phyloP scores from a whole-genome alignment of 1,140 invertebrate genomes.

The Scylla paramamosain region DNA sequence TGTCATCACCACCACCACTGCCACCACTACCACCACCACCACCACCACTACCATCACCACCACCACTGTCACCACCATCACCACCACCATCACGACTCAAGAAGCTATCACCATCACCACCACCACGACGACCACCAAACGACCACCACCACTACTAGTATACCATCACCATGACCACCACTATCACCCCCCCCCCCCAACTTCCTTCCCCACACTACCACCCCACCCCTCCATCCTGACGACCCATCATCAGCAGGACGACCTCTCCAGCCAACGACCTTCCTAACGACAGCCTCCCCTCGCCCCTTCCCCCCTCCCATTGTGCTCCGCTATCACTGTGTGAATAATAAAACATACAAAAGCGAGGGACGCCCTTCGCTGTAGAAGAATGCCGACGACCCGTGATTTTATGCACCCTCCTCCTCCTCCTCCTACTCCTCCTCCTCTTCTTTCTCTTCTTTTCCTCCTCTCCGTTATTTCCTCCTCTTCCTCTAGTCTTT shows the following conservation, averaged over 20 bases:
- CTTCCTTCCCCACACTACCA: not conserved
- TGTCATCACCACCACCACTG: no score
- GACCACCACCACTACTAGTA: not conserved
- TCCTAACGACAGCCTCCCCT: constrained; percentile 34
- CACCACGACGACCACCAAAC: no score
- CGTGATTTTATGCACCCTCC: constrained; percentile 61
- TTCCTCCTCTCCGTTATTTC: not conserved
- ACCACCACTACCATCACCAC: not conserved
- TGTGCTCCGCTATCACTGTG: constrained; percentile 66
- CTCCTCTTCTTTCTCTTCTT: not conserved
- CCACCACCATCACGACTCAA: not conserved
- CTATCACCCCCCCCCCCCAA: not conserved
- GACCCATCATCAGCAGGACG: constrained; percentile 51
- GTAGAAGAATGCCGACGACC: constrained; percentile 61
- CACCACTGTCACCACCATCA: not conserved
- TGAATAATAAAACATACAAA: constrained; percentile 71
- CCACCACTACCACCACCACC: no score
- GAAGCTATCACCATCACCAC: no score
- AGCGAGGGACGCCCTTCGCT: constrained; percentile 23
- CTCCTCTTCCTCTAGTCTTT: not conserved
- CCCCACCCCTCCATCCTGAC: not conserved
- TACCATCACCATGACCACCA: not conserved
- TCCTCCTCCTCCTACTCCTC: not conserved
- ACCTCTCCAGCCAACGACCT: constrained; percentile 62
- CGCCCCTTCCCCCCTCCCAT: not conserved